Evolutionary conservation across 2,888 invertebrate genomes (phyloP).

Genomic region (Parnassius apollo): DNA sequence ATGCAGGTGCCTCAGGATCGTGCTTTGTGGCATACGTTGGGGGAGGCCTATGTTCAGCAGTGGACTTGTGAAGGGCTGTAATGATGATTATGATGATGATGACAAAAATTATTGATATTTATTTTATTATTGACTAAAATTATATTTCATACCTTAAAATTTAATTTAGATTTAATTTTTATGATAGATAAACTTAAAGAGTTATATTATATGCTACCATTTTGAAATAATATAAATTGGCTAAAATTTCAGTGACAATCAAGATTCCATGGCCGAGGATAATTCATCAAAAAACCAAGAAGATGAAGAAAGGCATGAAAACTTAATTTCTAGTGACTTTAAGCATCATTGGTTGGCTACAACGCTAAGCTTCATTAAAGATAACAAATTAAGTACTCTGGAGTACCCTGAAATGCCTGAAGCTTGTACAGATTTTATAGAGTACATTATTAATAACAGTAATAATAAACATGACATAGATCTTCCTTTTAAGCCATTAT

Average conservation of each 20-base stretch:
- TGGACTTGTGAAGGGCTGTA: no score
- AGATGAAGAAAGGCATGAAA: background rate
- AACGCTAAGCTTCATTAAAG: constrained; percentile 19
- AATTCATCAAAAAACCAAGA: background rate
- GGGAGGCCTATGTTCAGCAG: no score
- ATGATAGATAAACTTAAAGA: no score
- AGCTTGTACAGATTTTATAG: constrained; percentile 12
- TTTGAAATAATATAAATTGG: background rate
- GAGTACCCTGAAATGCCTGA: constrained; percentile 10
- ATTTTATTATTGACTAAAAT: no score
- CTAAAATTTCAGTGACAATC: background rate
- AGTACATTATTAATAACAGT: constrained; percentile 8
- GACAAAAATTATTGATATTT: no score
- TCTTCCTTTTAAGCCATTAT: constrained; percentile 2
- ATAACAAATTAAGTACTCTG: constrained; percentile 5
- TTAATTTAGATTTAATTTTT: no score
- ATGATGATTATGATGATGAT: no score
- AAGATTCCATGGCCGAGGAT: background rate
- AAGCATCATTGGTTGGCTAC: constrained; percentile 10
- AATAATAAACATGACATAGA: constrained; percentile 1
- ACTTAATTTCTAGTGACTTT: constrained; percentile 2
- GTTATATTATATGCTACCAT: no score
- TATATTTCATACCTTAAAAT: no score
- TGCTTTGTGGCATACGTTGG: no score
- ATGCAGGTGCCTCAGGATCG: no score